Conservation (phyloP, 1,140 invertebrate species). For the Diploscapter pachys region DNA sequence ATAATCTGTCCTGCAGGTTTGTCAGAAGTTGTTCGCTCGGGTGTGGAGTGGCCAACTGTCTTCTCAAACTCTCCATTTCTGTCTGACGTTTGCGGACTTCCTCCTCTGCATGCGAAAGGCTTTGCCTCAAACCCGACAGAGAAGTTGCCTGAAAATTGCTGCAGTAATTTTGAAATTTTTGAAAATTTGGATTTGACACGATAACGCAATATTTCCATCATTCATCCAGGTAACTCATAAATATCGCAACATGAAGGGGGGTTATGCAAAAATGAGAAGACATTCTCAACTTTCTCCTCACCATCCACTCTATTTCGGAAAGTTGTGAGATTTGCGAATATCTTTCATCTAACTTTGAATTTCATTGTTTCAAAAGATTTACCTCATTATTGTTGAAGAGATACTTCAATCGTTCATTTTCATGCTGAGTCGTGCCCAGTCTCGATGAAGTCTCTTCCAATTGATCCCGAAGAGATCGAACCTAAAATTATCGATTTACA, state of each 20-base stretch:
- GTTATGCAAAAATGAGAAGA: too few relatives aligned
- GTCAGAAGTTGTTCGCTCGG: slow-evolving; percentile 24
- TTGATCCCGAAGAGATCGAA: slow-evolving; percentile 42
- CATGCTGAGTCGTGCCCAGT: slow-evolving; percentile 29
- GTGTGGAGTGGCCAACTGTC: slow-evolving; percentile 7
- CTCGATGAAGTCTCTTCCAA: slow-evolving; percentile 47
- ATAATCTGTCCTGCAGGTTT: slow-evolving; percentile 4
- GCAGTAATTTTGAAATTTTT: too few relatives aligned
- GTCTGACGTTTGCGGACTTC: slow-evolving; percentile 44
- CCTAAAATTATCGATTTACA: slow-evolving; percentile 32
- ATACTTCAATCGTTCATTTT: slow-evolving; percentile 42
- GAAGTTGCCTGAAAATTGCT: slow-evolving; percentile 28
- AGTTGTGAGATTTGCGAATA: too few relatives aligned
- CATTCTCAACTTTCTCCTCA: too few relatives aligned
- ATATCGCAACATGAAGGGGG: not conserved
- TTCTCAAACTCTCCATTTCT: slow-evolving; percentile 44
- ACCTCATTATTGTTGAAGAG: slow-evolving; percentile 15
- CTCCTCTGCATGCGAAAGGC: slow-evolving; percentile 42
- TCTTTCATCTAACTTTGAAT: too few relatives aligned
- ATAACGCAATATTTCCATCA: too few relatives aligned
- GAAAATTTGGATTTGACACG: too few relatives aligned
- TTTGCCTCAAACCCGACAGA: slow-evolving; percentile 38
- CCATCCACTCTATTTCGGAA: too few relatives aligned
- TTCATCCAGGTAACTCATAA: too few relatives aligned
- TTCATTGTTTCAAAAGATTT: too few relatives aligned